Conservation (phyloP, 2,113 vertebrate genomes). For the Willisornis vidua region DNA sequence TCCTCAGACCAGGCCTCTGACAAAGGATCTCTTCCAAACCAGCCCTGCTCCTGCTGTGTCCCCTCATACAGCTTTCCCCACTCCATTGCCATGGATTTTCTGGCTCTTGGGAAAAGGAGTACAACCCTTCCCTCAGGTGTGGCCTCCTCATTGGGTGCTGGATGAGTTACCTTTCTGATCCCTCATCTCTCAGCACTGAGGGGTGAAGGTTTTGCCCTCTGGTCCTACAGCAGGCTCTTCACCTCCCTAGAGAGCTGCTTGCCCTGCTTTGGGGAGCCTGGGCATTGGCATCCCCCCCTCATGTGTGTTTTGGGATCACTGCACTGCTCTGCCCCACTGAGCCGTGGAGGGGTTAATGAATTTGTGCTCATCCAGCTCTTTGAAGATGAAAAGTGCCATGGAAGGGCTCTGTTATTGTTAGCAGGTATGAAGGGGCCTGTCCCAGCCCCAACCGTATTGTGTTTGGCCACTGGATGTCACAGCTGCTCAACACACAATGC, state of each 20-base stretch:
- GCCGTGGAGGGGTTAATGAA: neutral
- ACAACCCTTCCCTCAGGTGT: neutral
- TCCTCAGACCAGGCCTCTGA: neutral
- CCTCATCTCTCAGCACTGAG: neutral
- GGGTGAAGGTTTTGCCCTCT: neutral
- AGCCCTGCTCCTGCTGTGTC: neutral
- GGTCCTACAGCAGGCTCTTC: neutral
- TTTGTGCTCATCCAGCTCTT: neutral
- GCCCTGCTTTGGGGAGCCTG: neutral
- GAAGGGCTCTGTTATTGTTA: constrained; percentile 39
- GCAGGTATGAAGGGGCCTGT: neutral
- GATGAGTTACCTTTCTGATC: neutral
- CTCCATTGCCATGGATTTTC: neutral
- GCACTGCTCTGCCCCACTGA: neutral
- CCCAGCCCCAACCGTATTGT: constrained; percentile 22
- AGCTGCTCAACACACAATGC: constrained; percentile 26
- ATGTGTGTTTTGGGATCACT: accelerated
- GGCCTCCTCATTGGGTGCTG: neutral
- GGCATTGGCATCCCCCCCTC: neutral
- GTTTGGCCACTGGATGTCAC: constrained; percentile 70
- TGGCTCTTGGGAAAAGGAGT: neutral
- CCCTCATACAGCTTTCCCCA: neutral
- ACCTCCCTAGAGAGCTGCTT: neutral
- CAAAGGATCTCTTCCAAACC: neutral
- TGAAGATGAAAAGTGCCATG: neutral